Evolutionary conservation across 1,140 invertebrate genomes (phyloP).

Genomic region (Colletes latitarsis): DNA sequence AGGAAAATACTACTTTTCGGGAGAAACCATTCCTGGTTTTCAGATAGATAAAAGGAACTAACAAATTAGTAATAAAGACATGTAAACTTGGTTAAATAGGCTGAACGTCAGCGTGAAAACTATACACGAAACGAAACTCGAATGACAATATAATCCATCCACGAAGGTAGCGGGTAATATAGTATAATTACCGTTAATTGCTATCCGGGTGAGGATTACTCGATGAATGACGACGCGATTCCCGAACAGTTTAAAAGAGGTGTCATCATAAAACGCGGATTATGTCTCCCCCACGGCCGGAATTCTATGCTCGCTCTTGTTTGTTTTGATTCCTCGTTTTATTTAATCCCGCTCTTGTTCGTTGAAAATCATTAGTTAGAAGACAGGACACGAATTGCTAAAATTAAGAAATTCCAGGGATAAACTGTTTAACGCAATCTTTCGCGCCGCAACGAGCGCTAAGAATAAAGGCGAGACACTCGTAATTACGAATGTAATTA

Average conservation of each 20-base stretch:
- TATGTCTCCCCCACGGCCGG: not conserved
- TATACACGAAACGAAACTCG: not conserved
- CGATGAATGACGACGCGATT: constrained; percentile 19
- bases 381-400: not conserved
- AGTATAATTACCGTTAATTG: constrained; percentile 40
- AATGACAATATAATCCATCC: constrained; percentile 22
- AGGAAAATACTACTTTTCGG: no score
- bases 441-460: not conserved
- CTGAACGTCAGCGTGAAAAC: not conserved
- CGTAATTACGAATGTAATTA: not conserved
- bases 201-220: constrained; percentile 13
- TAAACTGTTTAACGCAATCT: not conserved
- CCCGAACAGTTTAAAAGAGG: constrained; percentile 16
- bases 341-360: constrained; percentile 4
- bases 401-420: not conserved
- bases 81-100: not conserved
- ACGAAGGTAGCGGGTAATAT: constrained; percentile 4
- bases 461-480: not conserved
- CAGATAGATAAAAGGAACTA: no score
- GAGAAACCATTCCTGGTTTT: no score
- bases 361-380: not conserved
- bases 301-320: not conserved
- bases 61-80: not conserved
- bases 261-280: constrained; percentile 33
- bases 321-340: constrained; percentile 3